Evolutionary conservation across 1,140 invertebrate species (phyloP), one percentile per base, ranked within the genome.

Genomic region (Procambarus virginalis): DNA sequence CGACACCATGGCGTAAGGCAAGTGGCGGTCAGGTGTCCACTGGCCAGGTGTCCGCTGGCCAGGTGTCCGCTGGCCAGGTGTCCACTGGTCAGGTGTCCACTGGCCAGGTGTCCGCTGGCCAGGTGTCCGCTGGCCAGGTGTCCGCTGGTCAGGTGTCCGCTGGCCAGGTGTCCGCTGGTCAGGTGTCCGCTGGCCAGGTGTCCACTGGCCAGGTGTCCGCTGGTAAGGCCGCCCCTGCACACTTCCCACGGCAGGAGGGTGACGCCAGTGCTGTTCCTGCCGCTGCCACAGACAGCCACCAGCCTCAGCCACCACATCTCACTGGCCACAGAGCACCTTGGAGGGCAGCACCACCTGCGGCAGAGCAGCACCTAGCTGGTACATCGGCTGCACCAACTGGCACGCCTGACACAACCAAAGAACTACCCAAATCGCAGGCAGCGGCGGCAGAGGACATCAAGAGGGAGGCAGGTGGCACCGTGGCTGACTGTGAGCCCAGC

Each of bases 1-100:
- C 80, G 2, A 83, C 87, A 45, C 87, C 87, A 6, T 89, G 87
- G 87, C 80, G 87, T 60, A 89, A 89, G 64, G 68, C 51, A 49
- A 17, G 12, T 64, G 60, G 12, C 60, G 17, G 17, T 1, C 60
- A 64, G 17, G 60, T 64, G 14, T 14, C 51, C 12, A 5, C 51
- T 55, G 51, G 34, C 51, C 51, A 55, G 51, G 1, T 55, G 51
- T 55, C 51, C 12, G 34, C 34, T 64, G 14, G 10, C 55, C 34
- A 12, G 55, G 55, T 58, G 34, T 34, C 34, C 34, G 34, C 34
- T 34, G 34, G 34, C 34, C 34, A 34, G 34, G 34, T 34, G 34
- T 34, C 34, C 34, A 1, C 34, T 34, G 1, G 34, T 1, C 34
- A 34, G 34, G 1, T 34, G 1, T 34, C 34, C 34, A 34, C 34